Conservation (phyloP, 2,113 vertebrate species). For the Junco hyemalis region DNA sequence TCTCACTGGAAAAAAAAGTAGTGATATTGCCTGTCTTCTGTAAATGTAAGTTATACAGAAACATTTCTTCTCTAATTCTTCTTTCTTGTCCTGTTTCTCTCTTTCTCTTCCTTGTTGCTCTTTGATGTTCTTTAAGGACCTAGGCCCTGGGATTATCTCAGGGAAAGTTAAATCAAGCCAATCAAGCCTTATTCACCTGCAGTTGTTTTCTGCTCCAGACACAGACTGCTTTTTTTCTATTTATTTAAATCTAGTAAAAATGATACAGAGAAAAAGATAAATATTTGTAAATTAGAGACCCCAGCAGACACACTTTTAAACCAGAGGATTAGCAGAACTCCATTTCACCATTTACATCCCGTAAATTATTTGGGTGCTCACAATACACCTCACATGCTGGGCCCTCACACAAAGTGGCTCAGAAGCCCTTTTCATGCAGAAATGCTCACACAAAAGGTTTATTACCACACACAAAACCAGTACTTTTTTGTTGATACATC, state of each 20-base stretch:
- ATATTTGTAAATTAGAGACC: background rate
- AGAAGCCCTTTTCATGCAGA: background rate
- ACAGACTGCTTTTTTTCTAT: background rate
- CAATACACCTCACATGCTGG: background rate
- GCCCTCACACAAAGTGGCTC: background rate
- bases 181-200: background rate
- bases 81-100: background rate
- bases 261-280: background rate
- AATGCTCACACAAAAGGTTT: background rate
- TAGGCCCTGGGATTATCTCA: background rate
- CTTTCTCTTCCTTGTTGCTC: background rate
- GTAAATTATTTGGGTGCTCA: background rate
- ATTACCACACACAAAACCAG: background rate
- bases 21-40: background rate
- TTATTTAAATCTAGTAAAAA: background rate
- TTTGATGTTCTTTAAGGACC: background rate
- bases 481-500: background rate
- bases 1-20: background rate
- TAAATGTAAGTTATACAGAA: background rate
- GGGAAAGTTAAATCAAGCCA: background rate
- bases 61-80: background rate
- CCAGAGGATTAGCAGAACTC: background rate
- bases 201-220: background rate
- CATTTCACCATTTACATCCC: background rate
- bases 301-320: background rate